Base-by-base conservation (phyloP, 2,888 invertebrate species). In the Tetragonisca angustula region DNA sequence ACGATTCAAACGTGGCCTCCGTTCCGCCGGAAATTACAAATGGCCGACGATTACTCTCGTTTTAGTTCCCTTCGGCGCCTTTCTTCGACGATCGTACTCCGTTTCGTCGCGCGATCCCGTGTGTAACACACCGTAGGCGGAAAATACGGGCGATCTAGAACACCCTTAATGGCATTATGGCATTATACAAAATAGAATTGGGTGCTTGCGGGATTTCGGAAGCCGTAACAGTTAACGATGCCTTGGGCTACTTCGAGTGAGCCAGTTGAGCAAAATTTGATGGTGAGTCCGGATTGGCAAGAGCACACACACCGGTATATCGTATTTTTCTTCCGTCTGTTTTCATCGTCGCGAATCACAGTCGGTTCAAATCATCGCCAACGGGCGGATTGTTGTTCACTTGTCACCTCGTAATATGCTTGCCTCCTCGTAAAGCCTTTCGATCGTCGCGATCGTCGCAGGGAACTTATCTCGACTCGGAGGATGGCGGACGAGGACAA, bases 151-250 rank as follows among this genome's bases (percentile, higher is more conserved):
- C 65, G 73, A 73, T 81, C 77, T 54, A 65, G 75, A 68, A 72
- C 75, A 68, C 64, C 43, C 65, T 50, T 93, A 93, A 93, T 93
- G 89, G 85, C 74, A 91, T 93, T 93, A 92, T 81, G 85, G 92
- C 81, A 93, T 93, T 93, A 93, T 88, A 91, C 88, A 93, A 93
- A 93, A 93, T 93, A 92, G 92, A 91, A 91, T 93, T 91, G 92
- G 82, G 85, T 81, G 85, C 89, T 87, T 88, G 84, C 69, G 84
- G 93, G 93, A 90, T 92, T 93, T 92, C 86, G 49, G 93, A 93
- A 93, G 92, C 93, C 93, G 54, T 86, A 90, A 76, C 61, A 73
- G 70, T 83, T 79, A 78, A 79, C 83, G 73, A 76, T 76, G 73
- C 69, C 83, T 81, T 72, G 76, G 79, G 69, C 76, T 77, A 83